Percentiles rank a stretch among this genome's conserved stretches.
Evolutionary conservation across 2,888 invertebrate genomes (phyloP).

Genomic region (Anticlea derivata): DNA sequence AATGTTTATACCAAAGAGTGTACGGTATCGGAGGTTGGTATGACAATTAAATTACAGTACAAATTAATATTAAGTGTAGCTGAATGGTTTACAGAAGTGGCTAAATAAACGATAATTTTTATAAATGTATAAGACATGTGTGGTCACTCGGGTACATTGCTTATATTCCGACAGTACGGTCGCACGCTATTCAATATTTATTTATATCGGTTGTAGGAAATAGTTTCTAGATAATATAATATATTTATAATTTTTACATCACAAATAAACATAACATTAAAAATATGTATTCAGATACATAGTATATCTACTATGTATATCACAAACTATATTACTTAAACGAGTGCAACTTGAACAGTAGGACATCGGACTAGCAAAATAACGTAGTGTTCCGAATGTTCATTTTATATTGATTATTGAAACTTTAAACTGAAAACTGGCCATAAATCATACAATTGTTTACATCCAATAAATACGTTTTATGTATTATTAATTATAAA

Average conservation of each 20-base stretch:
- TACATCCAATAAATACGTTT: neutral
- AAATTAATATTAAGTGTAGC: constrained; percentile 78
- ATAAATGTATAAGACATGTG: constrained; percentile 36
- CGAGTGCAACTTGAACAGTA: neutral
- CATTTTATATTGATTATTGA: neutral
- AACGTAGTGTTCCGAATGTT: constrained; percentile 6
- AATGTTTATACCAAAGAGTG: constrained; percentile 63
- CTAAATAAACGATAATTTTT: constrained; percentile 50
- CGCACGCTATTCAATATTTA: constrained; percentile 57
- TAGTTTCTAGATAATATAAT: constrained; percentile 2
- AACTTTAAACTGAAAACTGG: constrained; percentile 9
- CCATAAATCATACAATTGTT: neutral
- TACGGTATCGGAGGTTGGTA: constrained; percentile 70
- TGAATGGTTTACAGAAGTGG: constrained; percentile 55
- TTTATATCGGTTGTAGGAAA: constrained; percentile 33
- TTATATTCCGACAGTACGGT: constrained; percentile 64
- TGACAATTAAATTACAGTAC: constrained; percentile 70
- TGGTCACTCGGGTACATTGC: constrained; percentile 73
- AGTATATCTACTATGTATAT: too few species aligned
- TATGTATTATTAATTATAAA: neutral
- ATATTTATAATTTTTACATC: constrained; percentile 9
- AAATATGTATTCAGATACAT: too few species aligned
- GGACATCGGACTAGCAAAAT: constrained; percentile 4
- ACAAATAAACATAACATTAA: constrained; percentile 1
- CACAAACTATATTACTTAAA: constrained; percentile 5